phyloP scores from a whole-genome alignment of 2,797 vertebrate genomes.

The Argya squamiceps region DNA sequence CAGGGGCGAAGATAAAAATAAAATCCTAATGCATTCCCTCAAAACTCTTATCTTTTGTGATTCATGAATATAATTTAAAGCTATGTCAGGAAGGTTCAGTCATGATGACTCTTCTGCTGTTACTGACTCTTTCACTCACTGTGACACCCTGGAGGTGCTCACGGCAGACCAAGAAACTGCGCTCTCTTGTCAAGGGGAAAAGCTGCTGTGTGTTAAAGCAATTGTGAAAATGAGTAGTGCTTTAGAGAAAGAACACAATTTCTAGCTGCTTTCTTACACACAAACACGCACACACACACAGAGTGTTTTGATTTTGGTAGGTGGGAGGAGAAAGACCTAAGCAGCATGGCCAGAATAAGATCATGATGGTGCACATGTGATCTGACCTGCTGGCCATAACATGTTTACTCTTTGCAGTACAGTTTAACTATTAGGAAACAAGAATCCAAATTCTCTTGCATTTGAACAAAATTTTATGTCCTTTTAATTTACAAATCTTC shows the following conservation, averaged over 20 bases:
- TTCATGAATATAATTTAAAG: constrained; percentile 47
- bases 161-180: not conserved
- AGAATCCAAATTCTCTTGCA: not conserved
- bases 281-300: no score
- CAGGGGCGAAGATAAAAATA: constrained; percentile 49
- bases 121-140: not conserved
- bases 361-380: not conserved
- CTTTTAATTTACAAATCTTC: not conserved
- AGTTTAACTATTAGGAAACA: not conserved
- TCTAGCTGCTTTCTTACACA: not conserved
- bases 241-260: not conserved
- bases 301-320: not conserved
- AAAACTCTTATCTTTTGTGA: constrained; percentile 40
- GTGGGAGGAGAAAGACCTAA: not conserved
- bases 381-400: not conserved
- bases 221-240: not conserved
- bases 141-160: not conserved
- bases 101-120: not conserved
- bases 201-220: not conserved
- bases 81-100: constrained; percentile 7
- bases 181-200: not conserved
- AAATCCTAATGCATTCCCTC: constrained; percentile 35
- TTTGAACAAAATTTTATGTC: not conserved
- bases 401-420: not conserved
- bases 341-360: not conserved